Base-by-base conservation (phyloP, 2,797 vertebrate species). In the Eulemur albifrons region DNA sequence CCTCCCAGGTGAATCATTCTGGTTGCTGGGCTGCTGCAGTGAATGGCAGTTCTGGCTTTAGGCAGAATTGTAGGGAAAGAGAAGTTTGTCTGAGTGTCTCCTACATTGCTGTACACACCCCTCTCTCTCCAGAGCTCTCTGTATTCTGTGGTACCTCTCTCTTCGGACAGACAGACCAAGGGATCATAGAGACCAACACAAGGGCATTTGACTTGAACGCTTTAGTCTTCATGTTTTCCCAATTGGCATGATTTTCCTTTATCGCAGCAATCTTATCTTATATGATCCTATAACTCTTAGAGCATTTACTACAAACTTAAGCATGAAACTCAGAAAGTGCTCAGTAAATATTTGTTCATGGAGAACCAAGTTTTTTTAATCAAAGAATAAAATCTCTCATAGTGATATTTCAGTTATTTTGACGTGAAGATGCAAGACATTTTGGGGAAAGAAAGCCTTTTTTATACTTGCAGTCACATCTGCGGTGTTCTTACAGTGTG, bases 1-100 rank as follows among this genome's bases (percentile, higher is more conserved):
- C 43, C 75, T 96, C n/a, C 67, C 72, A 23, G 52, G 43, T 84
- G 87, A 92, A n/a, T 96, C 94, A 89, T 67, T 50, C 90, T 65
- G 88, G 65, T 32, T 40, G 40, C 23, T 59, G 23, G 52, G 38
- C 30, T n/a, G 43, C 63, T 79, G 52, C 52, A 83, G 59, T 75
- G 32, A 76, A 43, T 21, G 25, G 57, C 61, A 21, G 25, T n/a
- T 94, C 50, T 50, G 57, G 84, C 81, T 77, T 43, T 0, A 35
- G 84, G 95, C 93, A 92, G 86, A 69, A 77, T 27, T 32, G 27
- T 27, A 54, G 54, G 8, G 9, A 14, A 52, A 35, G 30, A 69
- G 30, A 59, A 9, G 2, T 73, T 69, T 63, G 59, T 72, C 50
- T 88, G 38, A 32, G 1, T 45, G 5, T 15, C 15, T 9, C 5